Conservation (phyloP, 2,113 vertebrate species). For the Andinoacara biseriatus region DNA sequence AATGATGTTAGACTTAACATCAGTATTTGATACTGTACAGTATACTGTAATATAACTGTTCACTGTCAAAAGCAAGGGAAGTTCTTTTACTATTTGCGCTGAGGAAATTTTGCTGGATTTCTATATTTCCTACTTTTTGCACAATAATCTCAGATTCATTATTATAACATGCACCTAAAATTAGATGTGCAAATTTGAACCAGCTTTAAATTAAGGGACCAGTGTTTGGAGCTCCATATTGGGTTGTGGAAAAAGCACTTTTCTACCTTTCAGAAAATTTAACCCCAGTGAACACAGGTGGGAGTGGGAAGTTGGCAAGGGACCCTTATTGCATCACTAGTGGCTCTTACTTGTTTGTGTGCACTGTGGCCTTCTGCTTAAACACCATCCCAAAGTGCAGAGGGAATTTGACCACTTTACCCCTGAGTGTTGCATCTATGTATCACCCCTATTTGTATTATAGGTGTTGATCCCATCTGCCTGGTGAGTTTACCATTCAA, state of each 20-base stretch:
- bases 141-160: background rate
- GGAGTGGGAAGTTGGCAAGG: background rate
- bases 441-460: background rate
- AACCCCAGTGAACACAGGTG: background rate
- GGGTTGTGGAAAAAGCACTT: background rate
- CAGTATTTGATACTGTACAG: background rate
- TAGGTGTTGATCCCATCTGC: background rate
- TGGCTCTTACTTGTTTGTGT: too few relatives aligned
- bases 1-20: background rate
- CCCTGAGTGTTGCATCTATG: too few relatives aligned
- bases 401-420: background rate
- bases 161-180: background rate
- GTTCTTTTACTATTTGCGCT: too few relatives aligned
- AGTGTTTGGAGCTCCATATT: background rate
- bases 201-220: background rate
- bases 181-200: background rate
- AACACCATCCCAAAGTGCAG: background rate
- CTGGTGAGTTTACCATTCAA: background rate
- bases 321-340: too few relatives aligned
- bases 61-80: too few relatives aligned
- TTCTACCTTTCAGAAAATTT: background rate
- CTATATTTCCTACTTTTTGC: background rate
- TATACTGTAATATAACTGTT: too few relatives aligned
- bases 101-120: too few relatives aligned
- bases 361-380: too few relatives aligned